Percentiles rank a stretch among this genome's conserved stretches.
phyloP scores from a whole-genome alignment of 64 coral and sea anemone species.

The Stichodactyla helianthus region DNA sequence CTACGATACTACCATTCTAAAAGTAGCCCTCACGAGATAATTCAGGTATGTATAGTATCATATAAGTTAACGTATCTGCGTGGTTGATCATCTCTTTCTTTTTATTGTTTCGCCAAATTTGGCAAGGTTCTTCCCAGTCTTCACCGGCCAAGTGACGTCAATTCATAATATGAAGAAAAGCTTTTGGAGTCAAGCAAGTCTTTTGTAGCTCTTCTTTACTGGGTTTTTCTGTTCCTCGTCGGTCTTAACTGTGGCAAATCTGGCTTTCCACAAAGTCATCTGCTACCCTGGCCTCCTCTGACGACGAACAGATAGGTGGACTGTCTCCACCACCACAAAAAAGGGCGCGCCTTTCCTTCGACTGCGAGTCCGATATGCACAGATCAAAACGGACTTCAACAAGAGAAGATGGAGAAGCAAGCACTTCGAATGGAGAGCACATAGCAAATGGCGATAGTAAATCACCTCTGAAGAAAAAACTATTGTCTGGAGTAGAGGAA shows the following conservation, averaged over 20 bases:
- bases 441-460: constrained; percentile 93
- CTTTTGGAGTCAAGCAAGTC: constrained; percentile 45
- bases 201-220: constrained; percentile 73
- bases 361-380: constrained; percentile 99
- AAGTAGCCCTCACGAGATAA: neutral
- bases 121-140: neutral
- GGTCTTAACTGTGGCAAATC: constrained; percentile 75
- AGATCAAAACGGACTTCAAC: constrained; percentile 98
- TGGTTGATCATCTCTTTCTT: neutral
- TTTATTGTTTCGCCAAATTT: neutral
- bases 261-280: constrained; percentile 93
- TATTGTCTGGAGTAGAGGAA: constrained; percentile 80
- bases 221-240: constrained; percentile 61
- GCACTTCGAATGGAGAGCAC: constrained; percentile 95
- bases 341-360: constrained; percentile 97
- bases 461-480: constrained; percentile 79
- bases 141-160: constrained; percentile 67
- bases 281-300: constrained; percentile 99
- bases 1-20: neutral
- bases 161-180: constrained; percentile 93
- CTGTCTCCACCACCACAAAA: constrained; percentile 99
- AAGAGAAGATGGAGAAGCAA: constrained; percentile 96
- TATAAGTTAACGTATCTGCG: neutral
- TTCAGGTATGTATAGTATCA: neutral
- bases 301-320: constrained; percentile 99